Evolutionary conservation across 1,140 invertebrate species (phyloP).

Genomic region (Drosophila parabipectinata): DNA sequence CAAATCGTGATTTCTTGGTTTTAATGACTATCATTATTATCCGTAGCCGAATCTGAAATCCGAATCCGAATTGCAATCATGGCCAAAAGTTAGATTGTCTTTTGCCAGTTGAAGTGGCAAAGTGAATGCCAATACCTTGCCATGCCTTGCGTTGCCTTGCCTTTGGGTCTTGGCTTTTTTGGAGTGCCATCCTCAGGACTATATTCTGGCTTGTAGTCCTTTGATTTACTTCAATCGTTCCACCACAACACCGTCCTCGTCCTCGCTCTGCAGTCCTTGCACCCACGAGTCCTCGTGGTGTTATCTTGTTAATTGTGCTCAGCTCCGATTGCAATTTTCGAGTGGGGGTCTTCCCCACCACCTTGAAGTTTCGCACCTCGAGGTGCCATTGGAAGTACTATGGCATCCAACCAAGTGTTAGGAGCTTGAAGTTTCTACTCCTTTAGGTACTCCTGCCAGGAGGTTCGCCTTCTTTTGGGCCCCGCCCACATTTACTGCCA

Average conservation of each 20-base stretch:
- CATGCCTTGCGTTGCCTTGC: not conserved
- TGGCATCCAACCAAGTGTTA: conserved; percentile 27
- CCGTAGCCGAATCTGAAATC: not conserved
- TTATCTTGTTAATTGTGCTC: conserved; percentile 77
- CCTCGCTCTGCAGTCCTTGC: no score
- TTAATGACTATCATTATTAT: conserved; percentile 52
- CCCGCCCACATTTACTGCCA: not conserved
- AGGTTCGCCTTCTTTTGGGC: not conserved
- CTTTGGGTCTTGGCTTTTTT: not conserved
- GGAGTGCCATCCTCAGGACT: not conserved
- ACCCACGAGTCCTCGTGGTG: conserved; percentile 9
- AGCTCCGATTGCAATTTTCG: conserved; percentile 67
- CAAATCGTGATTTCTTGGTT: conserved; percentile 55
- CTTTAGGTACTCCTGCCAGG: not conserved
- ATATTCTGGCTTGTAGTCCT: conserved; percentile 4
- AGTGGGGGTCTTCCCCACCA: conserved; percentile 48
- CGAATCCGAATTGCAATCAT: conserved; percentile 52
- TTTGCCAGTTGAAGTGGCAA: conserved; percentile 48
- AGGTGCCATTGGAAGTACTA: conserved; percentile 10
- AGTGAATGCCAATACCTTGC: not conserved
- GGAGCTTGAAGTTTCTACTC: conserved; percentile 22
- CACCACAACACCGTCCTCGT: not conserved
- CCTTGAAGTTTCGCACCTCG: conserved; percentile 66
- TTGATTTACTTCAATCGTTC: conserved; percentile 7
- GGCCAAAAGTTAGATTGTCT: conserved; percentile 77